Evolutionary conservation across 2,797 vertebrate genomes (phyloP).

Genomic region (Apogon talboti): DNA sequence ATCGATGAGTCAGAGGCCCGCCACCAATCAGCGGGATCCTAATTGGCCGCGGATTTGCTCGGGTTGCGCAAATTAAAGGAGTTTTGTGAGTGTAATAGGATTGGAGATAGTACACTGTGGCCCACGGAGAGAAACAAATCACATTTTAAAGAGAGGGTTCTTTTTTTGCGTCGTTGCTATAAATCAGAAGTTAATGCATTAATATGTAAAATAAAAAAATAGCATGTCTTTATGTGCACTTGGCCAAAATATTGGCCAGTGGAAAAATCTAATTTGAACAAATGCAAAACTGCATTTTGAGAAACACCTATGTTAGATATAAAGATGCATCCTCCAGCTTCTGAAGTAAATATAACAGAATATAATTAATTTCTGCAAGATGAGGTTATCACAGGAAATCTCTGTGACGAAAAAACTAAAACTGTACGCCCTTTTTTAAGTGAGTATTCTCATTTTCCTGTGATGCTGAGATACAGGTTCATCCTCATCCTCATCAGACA

Average conservation of each 20-base stretch:
- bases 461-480: slow-evolving; percentile 47
- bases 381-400: too few relatives aligned
- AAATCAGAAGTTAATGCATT: slow-evolving; percentile 33
- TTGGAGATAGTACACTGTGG: slow-evolving; percentile 19
- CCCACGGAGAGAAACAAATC: slow-evolving; percentile 33
- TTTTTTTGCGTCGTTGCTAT: slow-evolving; percentile 8
- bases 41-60: slow-evolving; percentile 93
- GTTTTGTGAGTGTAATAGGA: slow-evolving; percentile 66
- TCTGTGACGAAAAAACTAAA: too few relatives aligned
- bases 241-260: slow-evolving; percentile 1
- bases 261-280: background rate
- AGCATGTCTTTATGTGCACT: background rate
- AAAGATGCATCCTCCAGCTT: background rate
- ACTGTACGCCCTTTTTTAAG: too few relatives aligned
- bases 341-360: background rate
- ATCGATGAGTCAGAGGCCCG: slow-evolving; percentile 89
- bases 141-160: slow-evolving; percentile 2
- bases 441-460: slow-evolving; percentile 1
- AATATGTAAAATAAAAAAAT: background rate
- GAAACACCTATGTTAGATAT: background rate
- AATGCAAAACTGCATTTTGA: background rate
- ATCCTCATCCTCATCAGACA: slow-evolving; percentile 31
- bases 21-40: slow-evolving; percentile 91
- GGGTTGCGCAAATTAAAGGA: slow-evolving; percentile 86
- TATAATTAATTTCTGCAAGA: background rate